Evolutionary conservation across 2,888 invertebrate species (phyloP), one percentile per base, ranked within the genome.

Genomic region (Scaptomyza reducta): DNA sequence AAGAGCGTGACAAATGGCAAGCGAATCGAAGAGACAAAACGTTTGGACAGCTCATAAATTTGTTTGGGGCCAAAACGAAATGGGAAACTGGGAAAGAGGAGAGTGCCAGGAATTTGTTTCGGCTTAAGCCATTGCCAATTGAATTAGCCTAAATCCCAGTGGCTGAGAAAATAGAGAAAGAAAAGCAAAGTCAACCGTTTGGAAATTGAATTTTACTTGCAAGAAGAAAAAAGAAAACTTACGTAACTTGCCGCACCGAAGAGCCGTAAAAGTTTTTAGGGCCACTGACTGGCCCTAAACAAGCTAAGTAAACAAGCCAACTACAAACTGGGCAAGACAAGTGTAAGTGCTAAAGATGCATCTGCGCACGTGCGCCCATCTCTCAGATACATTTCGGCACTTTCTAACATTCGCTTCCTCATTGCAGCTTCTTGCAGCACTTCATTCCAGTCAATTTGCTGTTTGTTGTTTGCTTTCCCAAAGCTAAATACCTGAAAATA

Each of bases 251-350:
- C 22, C 2, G 3, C 9, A 7, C 6, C 50, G 31, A 42, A 50
- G 40, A 57, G 54, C 33, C 40, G 74, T 79, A 85, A 87, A 85
- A 79, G 45, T 81, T 87, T 69, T 69, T 73, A 69, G 65, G 61
- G 57, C 53, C 6, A 27, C 27, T 62, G 29, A 18, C 41, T 41
- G 10, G 54, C 44, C 60, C 63, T 44, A 53, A 70, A 73, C 61
- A 67, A 70, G 70, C 65, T 47, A 87, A 87, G 82, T 79, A 82
- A 82, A 82, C 87, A 74, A 74, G 38, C 60, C 49, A 58, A 3
- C 27, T 18, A 31, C 41, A 53, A 53, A 13, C 25, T 22, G 9
- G 5, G 14, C 14, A 14, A 40, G 64, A 73, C 78, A 83, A 74
- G 50, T 61, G 73, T 61, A 83, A 74, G 50, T 61, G 73, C 58